Base-by-base conservation (phyloP, 1,140 invertebrate species). In the Drosophila eugracilis region DNA sequence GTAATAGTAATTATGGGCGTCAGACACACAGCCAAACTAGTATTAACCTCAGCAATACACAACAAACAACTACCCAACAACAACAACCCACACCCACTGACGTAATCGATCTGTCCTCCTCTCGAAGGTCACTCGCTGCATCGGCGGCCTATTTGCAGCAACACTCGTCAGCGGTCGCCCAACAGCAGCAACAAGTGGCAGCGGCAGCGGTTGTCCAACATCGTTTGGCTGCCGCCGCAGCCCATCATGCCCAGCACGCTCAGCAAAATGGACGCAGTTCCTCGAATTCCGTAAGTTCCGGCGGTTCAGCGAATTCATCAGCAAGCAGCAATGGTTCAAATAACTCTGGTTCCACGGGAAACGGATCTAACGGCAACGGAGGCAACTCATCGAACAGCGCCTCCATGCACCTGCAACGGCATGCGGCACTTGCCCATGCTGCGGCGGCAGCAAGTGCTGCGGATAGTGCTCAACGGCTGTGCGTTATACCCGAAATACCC, bases 61-160 rank as follows among this genome's bases (percentile, higher is more conserved):
- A 44, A 15, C 10, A 9, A 26, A 26, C 26, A 32, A 24, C 3
- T 7, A 45, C 21, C n/a, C 41, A 42, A 42, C 41, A 42, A 45
- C 37, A 19, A 41, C 42, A 44, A 47, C 70, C 55, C 49, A 74
- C 84, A 48, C 78, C 90, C 55, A 90, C 91, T 90, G 90, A 91
- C 59, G 90, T 91, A 76, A 91, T 91, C 60, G 90, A 91, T 91
- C 89, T 91, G 65, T 91, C 90, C 88, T 91, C 90, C 76, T 84
- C 89, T 54, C 90, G 89, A 91, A 91, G 90, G 91, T 90, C 91
- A 30, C 34, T 93, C 21, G 84, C 83, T 52, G 80, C 84, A 21
- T 89, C 89, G 32, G 74, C 89, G 12, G 89, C 75, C 15, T 88
- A 84, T 28, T 55, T 86, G 66, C 89, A 90, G 37, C 89, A 89